Percentiles rank a stretch among this genome's conserved stretches.
Conservation (phyloP, 2,888 invertebrate genomes). For the Philereme vetulata region DNA sequence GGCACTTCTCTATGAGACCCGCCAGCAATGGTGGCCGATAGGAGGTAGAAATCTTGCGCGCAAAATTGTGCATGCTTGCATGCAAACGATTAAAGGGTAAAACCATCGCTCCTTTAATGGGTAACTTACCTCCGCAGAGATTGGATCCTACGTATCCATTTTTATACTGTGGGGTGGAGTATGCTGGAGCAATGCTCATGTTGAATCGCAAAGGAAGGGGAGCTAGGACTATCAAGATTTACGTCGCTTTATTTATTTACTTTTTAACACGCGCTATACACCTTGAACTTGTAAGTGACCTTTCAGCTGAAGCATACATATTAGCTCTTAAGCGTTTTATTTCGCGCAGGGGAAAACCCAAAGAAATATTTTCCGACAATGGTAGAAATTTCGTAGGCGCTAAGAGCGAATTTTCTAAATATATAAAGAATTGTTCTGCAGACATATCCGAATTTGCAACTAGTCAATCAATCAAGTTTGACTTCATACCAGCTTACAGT, state of each 20-base stretch:
- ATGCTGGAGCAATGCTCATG: constrained; percentile 4
- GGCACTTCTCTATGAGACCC: constrained; percentile 14
- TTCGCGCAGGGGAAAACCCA: constrained; percentile 36
- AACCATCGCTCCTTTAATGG: not conserved
- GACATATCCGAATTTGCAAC: too few species aligned
- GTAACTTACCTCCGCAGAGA: not conserved
- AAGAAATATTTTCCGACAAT: constrained; percentile 34
- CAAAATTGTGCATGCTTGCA: constrained; percentile 14
- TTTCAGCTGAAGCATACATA: constrained; percentile 36
- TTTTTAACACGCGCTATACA: constrained; percentile 16
- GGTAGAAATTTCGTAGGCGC: constrained; percentile 31
- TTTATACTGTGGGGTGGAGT: constrained; percentile 8
- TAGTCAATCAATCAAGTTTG: too few species aligned
- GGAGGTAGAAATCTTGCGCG: constrained; percentile 26
- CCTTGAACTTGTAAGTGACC: constrained; percentile 36
- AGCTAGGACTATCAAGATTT: constrained; percentile 25
- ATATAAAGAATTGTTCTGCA: too few species aligned
- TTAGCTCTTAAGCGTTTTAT: constrained; percentile 37
- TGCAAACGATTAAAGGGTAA: constrained; percentile 2
- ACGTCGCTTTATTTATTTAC: not conserved
- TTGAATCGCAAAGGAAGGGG: constrained; percentile 28
- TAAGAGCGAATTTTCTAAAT: too few species aligned
- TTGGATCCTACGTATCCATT: constrained; percentile 2
- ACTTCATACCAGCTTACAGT: too few species aligned
- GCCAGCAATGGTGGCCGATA: constrained; percentile 22